These are phyloP conservation scores for Pipra filicauda DNA, from an alignment of 2,113 vertebrate genomes.

Conservation along the genomic window DNA sequence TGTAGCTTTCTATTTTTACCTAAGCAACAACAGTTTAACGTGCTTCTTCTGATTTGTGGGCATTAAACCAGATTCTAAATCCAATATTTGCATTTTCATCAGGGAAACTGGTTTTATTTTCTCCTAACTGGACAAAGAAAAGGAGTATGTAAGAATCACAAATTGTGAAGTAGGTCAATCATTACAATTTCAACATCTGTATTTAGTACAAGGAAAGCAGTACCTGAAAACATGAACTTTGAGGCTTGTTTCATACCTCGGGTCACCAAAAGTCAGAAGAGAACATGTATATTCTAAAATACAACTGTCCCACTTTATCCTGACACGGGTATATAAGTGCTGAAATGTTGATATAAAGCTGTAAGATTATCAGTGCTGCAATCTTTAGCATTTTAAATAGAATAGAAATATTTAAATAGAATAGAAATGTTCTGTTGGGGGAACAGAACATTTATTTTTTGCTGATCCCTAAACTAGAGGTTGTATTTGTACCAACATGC, in stretches of 20 bases:
- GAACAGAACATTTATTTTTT: background rate
- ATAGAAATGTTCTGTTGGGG: background rate
- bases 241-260: background rate
- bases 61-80: background rate
- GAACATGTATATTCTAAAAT: background rate
- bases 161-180: background rate
- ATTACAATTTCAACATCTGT: background rate
- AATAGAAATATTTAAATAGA: background rate
- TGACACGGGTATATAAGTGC: background rate
- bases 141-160: background rate
- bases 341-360: background rate
- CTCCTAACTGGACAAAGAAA: background rate
- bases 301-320: background rate
- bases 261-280: background rate
- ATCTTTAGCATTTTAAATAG: background rate
- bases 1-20: slow-evolving; percentile 57
- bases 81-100: background rate
- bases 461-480: background rate
- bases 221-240: background rate
- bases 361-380: background rate
- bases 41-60: background rate
- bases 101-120: background rate
- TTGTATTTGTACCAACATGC: background rate
- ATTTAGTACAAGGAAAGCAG: background rate
- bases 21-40: slow-evolving; percentile 13